phyloP scores from a whole-genome alignment of 2,113 vertebrate genomes.

The Loxodonta africana region DNA sequence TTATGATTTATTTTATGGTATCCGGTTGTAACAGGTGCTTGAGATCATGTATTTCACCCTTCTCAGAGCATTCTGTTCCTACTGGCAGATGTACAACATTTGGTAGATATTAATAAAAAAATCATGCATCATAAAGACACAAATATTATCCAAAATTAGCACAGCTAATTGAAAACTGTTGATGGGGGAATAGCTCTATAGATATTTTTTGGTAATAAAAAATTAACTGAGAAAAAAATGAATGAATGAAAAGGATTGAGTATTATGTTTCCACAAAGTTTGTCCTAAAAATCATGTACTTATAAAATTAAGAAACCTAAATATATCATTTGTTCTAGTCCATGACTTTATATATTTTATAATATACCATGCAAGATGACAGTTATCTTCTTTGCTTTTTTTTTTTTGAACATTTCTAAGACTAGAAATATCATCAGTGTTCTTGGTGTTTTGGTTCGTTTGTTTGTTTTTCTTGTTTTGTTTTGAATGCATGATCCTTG shows the following conservation, averaged over 20 bases:
- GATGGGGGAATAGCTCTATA: not conserved
- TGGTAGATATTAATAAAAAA: slow-evolving; percentile 63
- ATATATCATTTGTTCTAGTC: not conserved
- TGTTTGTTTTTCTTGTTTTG: not conserved
- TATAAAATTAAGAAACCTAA: not conserved
- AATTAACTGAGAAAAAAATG: slow-evolving; percentile 44
- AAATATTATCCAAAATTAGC: slow-evolving; percentile 50
- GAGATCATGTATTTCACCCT: not conserved
- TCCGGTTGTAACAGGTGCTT: slow-evolving; percentile 7
- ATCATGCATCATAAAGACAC: not conserved
- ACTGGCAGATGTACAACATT: slow-evolving; percentile 65
- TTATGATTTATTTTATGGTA: slow-evolving; percentile 41
- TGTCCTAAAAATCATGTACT: not conserved
- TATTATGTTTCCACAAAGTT: not conserved
- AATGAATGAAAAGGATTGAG: not conserved
- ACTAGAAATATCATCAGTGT: not conserved
- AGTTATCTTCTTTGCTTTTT: not conserved
- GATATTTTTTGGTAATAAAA: not conserved
- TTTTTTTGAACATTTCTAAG: not conserved
- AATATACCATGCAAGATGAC: not conserved
- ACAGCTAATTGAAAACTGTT: not conserved
- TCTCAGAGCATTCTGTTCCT: slow-evolving; percentile 32
- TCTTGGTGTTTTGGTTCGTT: not conserved
- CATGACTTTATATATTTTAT: not conserved
- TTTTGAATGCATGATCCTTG: not conserved